Percentiles rank a stretch among this genome's conserved stretches.
These are phyloP conservation scores for Temnothorax ravouxi DNA, from an alignment of 2,888 invertebrate species.

Conservation along the genomic window DNA sequence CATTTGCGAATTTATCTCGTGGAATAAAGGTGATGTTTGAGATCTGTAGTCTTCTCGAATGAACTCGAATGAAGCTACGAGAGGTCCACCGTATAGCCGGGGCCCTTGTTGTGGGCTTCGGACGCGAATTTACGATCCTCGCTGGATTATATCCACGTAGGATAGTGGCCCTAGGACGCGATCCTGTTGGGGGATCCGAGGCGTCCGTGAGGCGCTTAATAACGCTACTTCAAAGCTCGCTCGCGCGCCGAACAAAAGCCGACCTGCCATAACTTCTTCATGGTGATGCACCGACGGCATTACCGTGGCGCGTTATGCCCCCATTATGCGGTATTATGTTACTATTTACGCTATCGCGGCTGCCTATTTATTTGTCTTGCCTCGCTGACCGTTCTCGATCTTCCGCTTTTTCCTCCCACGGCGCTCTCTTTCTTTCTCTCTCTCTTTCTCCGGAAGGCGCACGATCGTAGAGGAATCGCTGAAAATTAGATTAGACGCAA, in stretches of 20 bases:
- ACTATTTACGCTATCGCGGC: constrained; percentile 84
- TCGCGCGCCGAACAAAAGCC: constrained; percentile 78
- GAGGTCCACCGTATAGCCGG: constrained; percentile 60
- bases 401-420: constrained; percentile 27
- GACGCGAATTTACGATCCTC: constrained; percentile 66
- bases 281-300: constrained; percentile 80
- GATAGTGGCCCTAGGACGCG: constrained; percentile 63
- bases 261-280: constrained; percentile 79
- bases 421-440: neutral
- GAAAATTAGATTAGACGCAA: neutral
- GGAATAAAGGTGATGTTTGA: constrained; percentile 27
- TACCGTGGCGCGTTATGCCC: constrained; percentile 81
- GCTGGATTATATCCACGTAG: constrained; percentile 47
- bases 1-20: constrained; percentile 41
- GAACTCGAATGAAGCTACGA: constrained; percentile 6
- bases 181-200: constrained; percentile 52
- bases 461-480: neutral
- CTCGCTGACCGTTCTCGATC: constrained; percentile 73
- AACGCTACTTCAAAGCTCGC: constrained; percentile 73
- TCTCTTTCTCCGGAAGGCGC: neutral
- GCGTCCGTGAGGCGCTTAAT: constrained; percentile 77
- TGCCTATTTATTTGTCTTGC: constrained; percentile 83
- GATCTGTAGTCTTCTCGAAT: constrained; percentile 17
- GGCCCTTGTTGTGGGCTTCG: constrained; percentile 52
- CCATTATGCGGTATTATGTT: constrained; percentile 85